Conservation (phyloP, 2,888 invertebrate genomes). For the Cantharis flavilabris region DNA sequence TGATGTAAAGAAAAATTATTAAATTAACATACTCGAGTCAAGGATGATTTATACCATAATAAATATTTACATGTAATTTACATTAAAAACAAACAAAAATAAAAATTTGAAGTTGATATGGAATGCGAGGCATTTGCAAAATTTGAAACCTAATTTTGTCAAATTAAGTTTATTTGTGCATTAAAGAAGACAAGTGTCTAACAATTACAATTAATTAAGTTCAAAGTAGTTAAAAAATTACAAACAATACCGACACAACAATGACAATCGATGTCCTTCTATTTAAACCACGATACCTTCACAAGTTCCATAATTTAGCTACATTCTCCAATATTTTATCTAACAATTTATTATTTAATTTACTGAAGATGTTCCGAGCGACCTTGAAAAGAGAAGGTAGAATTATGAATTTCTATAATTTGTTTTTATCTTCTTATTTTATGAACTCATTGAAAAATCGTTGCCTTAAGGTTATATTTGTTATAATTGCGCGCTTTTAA, state of each 20-base stretch:
- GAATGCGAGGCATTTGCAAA: not conserved
- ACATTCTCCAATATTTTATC: slow-evolving; percentile 21
- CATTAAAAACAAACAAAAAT: not conserved
- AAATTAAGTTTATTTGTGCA: not conserved
- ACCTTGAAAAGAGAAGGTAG: slow-evolving; percentile 36
- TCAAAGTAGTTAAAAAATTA: slow-evolving; percentile 18
- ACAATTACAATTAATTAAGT: slow-evolving; percentile 25
- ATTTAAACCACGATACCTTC: slow-evolving; percentile 15
- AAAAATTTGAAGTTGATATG: not conserved
- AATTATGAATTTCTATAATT: slow-evolving; percentile 32
- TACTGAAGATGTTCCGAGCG: slow-evolving; percentile 31
- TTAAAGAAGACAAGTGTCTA: slow-evolving; percentile 10
- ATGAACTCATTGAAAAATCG: slow-evolving; percentile 31
- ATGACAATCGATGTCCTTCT: slow-evolving; percentile 26
- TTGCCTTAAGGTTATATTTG: slow-evolving; percentile 33
- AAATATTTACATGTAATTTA: not conserved
- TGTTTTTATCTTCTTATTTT: slow-evolving; percentile 31
- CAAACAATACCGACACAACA: slow-evolving; percentile 21
- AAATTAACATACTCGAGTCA: not conserved
- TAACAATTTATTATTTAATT: slow-evolving; percentile 29
- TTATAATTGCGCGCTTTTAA: slow-evolving; percentile 36
- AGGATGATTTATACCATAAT: not conserved
- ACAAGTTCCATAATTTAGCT: slow-evolving; percentile 1
- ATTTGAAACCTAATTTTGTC: not conserved
- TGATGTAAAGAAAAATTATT: not conserved